Evolutionary conservation across 2,888 invertebrate genomes (phyloP).

Genomic region (Taphrorychus bicolor): DNA sequence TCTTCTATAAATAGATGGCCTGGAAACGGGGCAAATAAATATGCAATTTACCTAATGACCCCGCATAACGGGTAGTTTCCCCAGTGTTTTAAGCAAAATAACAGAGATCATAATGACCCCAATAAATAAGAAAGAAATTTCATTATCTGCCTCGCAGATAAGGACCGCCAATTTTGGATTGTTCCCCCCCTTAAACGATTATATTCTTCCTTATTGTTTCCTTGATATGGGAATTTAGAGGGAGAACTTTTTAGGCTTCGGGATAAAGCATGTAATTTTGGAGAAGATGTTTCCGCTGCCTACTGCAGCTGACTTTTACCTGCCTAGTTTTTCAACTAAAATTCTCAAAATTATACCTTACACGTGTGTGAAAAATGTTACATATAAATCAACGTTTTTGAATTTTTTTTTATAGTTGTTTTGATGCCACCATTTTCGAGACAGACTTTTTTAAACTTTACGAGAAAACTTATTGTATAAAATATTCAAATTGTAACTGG

Average conservation of each 20-base stretch:
- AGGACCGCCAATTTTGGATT: constrained; percentile 22
- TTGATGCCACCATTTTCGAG: too few species aligned
- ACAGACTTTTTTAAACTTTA: too few species aligned
- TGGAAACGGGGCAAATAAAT: not conserved
- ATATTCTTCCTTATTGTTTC: constrained; percentile 31
- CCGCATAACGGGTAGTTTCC: constrained; percentile 5
- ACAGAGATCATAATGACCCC: constrained; percentile 24
- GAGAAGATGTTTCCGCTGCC: too few species aligned
- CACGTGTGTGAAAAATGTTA: too few species aligned
- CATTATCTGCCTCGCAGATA: constrained; percentile 23
- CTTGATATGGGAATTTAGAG: not conserved
- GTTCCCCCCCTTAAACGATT: constrained; percentile 26
- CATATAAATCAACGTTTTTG: too few species aligned
- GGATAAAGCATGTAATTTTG: too few species aligned
- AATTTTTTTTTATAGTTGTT: too few species aligned
- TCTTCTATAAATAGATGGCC: not conserved
- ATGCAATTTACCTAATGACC: constrained; percentile 23
- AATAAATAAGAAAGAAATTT: constrained; percentile 35
- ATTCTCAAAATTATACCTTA: too few species aligned
- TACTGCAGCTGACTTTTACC: too few species aligned
- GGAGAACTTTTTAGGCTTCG: not conserved
- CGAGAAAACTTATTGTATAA: too few species aligned
- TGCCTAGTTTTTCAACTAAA: too few species aligned
- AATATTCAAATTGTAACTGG: too few species aligned
- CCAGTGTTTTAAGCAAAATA: constrained; percentile 21